Evolutionary conservation across 2,797 vertebrate species (phyloP).

Genomic region (Gymnothorax javanicus): DNA sequence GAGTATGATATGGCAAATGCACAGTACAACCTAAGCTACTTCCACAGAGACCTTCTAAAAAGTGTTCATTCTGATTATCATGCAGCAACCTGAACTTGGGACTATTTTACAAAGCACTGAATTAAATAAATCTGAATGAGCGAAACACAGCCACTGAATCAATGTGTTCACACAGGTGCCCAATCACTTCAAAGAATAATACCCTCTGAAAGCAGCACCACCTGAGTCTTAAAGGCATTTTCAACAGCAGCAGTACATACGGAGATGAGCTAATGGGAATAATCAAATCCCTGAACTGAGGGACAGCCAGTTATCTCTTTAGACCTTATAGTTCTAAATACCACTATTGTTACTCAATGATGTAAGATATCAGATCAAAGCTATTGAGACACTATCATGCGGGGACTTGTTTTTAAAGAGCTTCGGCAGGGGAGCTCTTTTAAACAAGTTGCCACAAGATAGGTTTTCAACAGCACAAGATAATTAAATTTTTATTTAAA

Average conservation of each 20-base stretch:
- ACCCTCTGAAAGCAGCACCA: not conserved
- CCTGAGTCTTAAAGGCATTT: not conserved
- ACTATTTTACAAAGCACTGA: not conserved
- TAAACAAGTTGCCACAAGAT: no score
- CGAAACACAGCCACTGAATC: not conserved
- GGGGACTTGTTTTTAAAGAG: no score
- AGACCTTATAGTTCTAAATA: no score
- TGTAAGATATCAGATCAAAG: no score
- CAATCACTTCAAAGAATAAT: not conserved
- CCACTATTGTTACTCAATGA: no score
- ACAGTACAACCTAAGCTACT: not conserved
- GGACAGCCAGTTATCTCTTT: not conserved
- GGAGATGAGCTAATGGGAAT: not conserved
- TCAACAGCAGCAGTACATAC: not conserved
- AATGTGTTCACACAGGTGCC: not conserved
- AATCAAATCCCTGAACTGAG: not conserved
- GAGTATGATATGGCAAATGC: not conserved
- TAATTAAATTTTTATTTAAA: no score
- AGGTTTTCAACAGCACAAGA: no score
- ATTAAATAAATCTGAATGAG: not conserved
- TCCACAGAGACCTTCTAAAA: not conserved
- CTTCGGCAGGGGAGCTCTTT: no score
- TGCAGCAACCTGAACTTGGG: not conserved
- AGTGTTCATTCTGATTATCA: not conserved
- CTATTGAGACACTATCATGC: no score